Evolutionary conservation across 2,888 invertebrate genomes (phyloP), one percentile per base, ranked within the genome.

Genomic region (Acrocyrtus sp.): DNA sequence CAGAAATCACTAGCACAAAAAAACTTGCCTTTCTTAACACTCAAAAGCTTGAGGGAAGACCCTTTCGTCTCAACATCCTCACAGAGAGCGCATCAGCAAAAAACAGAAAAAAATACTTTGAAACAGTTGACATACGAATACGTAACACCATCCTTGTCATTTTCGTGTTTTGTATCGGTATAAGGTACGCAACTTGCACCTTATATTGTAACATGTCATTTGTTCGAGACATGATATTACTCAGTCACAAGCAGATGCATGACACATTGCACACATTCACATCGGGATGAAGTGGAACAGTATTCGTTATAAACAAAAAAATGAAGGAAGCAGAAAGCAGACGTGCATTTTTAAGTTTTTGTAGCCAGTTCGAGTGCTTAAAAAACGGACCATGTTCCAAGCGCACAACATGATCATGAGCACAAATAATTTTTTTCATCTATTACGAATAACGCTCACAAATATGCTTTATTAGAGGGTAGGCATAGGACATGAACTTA

Each of bases 71-170:
- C n/a, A n/a, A n/a, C n/a, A n/a, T n/a, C n/a, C n/a, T n/a, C n/a
- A n/a, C n/a, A n/a, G n/a, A n/a, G n/a, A n/a, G n/a, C n/a, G n/a
- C n/a, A n/a, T n/a, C 45, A n/a, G 10, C 6, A 43, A 60, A 54
- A 56, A 47, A 57, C 39, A 56, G 54, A 66, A 43, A 27, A 15
- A n/a, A 4, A 48, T 34, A 68, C 58, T 60, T 68, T 41, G 68
- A 68, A 68, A 68, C 58, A 68, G 53, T 66, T 68, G 68, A 60
- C 68, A n/a, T n/a, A n/a, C n/a, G n/a, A n/a, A 57, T 41, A 67
- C 56, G 48, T 27, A 63, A 48, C 50, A 57, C 53, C 15, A 63
- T 54, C n/a, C 41, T 48, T 22, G 58, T 24, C 45, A 22, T 6
- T 6, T 43, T 22, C 58, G 26, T 29, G 10, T 6, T 24, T 21